These are phyloP conservation scores for Spatulosminthurus flaviceps DNA, from an alignment of 2,888 invertebrate species.

Conservation along the genomic window DNA sequence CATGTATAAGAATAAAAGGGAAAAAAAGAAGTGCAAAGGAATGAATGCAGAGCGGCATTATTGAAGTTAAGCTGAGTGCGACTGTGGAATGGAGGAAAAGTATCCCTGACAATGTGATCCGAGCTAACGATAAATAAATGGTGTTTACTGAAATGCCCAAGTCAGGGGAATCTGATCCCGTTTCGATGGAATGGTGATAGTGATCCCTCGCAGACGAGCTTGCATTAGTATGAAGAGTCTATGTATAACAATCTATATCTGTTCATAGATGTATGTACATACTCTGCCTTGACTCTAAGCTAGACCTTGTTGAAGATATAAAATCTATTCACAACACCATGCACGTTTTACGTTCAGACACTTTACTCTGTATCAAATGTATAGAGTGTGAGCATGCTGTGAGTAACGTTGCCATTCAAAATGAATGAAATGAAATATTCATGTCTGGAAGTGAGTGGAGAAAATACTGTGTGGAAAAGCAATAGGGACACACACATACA, in stretches of 20 bases:
- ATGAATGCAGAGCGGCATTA: conserved; percentile 35
- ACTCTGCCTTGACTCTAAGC: neutral
- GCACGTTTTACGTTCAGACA: no score
- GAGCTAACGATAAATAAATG: conserved; percentile 39
- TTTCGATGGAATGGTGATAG: conserved; percentile 34
- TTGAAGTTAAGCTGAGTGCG: conserved; percentile 29
- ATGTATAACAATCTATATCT: no score
- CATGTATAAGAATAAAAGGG: conserved; percentile 24
- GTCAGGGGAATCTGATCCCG: conserved; percentile 40
- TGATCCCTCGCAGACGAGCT: neutral
- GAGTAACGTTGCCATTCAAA: conserved; percentile 35
- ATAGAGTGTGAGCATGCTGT: conserved; percentile 22
- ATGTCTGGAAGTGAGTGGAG: conserved; percentile 43
- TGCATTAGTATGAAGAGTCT: neutral
- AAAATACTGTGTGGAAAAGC: conserved; percentile 26
- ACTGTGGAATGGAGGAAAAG: conserved; percentile 30
- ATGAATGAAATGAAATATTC: conserved; percentile 45
- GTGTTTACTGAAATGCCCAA: conserved; percentile 40
- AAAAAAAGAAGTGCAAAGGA: conserved; percentile 8
- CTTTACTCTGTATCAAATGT: no score
- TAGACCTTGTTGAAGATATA: neutral
- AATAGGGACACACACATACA: neutral
- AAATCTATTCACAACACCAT: conserved; percentile 15
- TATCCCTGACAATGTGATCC: conserved; percentile 16
- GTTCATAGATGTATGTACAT: neutral